These are phyloP conservation scores for Sinentomon sp. DNA, from an alignment of 2,888 invertebrate species.

Conservation along the genomic window DNA sequence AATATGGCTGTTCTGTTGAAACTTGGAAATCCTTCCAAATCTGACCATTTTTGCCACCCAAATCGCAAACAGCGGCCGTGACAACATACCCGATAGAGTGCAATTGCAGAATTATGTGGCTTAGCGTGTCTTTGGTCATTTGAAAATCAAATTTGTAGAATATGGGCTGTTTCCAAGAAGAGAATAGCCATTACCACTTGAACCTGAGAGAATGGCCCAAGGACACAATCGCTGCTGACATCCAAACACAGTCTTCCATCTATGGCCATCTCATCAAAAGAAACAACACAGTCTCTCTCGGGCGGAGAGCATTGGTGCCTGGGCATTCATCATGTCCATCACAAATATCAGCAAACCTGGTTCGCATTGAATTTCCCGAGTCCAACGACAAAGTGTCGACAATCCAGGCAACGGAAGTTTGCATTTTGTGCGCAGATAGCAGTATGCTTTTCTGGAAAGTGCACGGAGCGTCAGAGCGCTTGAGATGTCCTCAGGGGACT, in stretches of 20 bases:
- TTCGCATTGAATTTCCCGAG: no score
- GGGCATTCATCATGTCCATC: no score
- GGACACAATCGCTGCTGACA: no score
- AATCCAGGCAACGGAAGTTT: no score
- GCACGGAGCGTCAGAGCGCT: no score
- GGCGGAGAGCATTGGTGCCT: no score
- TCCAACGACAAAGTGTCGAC: no score
- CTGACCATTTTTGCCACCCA: slow-evolving; percentile 5
- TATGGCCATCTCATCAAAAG: not conserved
- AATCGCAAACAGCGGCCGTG: slow-evolving; percentile 4
- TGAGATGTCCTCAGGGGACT: no score
- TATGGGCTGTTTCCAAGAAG: slow-evolving; percentile 6
- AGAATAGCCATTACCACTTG: slow-evolving; percentile 6
- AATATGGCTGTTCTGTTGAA: not conserved
- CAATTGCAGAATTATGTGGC: slow-evolving; percentile 1
- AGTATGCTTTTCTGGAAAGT: no score
- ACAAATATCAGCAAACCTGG: no score
- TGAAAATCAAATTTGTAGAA: slow-evolving; percentile 7
- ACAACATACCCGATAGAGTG: slow-evolving; percentile 1
- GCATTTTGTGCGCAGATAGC: no score
- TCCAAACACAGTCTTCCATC: no score
- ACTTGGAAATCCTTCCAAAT: slow-evolving; percentile 7
- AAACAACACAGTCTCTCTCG: not conserved
- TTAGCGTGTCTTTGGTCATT: slow-evolving; percentile 2
- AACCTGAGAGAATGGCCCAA: slow-evolving; percentile 6